A percentile compares a stretch with the other conserved stretches of the same genome.
These are phyloP conservation scores for Hylaeus volcanicus DNA, from an alignment of 1,140 invertebrate genomes.

Conservation along the genomic window DNA sequence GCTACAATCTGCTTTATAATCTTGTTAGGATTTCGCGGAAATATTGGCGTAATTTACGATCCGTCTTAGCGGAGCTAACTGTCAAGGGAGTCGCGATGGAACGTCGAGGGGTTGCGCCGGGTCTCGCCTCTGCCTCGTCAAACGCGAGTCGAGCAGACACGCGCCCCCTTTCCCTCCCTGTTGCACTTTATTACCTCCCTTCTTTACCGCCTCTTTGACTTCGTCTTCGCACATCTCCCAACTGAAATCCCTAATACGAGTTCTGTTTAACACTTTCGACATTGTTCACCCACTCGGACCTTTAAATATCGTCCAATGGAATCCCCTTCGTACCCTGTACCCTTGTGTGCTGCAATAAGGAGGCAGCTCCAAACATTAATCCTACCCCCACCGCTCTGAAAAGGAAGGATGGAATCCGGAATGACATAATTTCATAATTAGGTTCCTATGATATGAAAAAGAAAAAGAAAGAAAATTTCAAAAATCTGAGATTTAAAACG, in stretches of 20 bases:
- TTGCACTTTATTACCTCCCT: neutral
- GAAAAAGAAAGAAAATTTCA: too few relatives aligned
- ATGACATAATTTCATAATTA: too few relatives aligned
- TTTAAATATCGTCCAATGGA: too few relatives aligned
- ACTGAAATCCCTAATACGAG: neutral
- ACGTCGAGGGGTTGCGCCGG: slow-evolving; percentile 43
- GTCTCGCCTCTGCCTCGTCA: slow-evolving; percentile 11
- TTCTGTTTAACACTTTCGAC: neutral
- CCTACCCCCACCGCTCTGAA: too few relatives aligned
- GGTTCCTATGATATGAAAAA: too few relatives aligned
- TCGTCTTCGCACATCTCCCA: neutral
- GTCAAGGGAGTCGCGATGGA: slow-evolving; percentile 60
- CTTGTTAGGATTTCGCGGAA: slow-evolving; percentile 81
- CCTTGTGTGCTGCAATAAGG: too few relatives aligned
- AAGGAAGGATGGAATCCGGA: too few relatives aligned
- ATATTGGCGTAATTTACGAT: slow-evolving; percentile 80
- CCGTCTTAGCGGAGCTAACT: slow-evolving; percentile 74
- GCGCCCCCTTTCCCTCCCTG: neutral
- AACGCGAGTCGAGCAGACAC: slow-evolving; percentile 6
- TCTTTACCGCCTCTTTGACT: neutral
- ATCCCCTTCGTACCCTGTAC: too few relatives aligned
- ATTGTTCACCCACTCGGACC: neutral
- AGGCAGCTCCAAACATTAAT: too few relatives aligned
- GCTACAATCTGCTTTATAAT: slow-evolving; percentile 79
- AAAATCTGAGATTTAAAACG: too few relatives aligned